Evolutionary conservation across 2,113 vertebrate species (phyloP).

Genomic region (Rhea americana): DNA sequence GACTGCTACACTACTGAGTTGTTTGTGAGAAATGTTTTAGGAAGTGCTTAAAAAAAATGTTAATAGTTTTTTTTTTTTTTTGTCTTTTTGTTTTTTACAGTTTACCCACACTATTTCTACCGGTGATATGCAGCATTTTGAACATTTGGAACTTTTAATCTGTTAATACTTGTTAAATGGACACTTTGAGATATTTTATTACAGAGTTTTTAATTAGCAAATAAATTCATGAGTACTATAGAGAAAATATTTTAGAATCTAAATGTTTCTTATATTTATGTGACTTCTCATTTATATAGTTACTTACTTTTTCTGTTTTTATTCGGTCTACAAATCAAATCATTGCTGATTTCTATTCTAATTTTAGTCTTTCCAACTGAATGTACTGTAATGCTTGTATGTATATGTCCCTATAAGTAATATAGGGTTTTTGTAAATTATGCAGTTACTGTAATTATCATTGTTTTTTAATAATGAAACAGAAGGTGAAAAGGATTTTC

Average conservation of each 20-base stretch:
- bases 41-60: background rate
- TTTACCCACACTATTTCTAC: slow-evolving; percentile 98
- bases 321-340: slow-evolving; percentile 73
- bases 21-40: background rate
- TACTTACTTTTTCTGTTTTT: slow-evolving; percentile 75
- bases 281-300: slow-evolving; percentile 82
- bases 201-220: slow-evolving; percentile 86
- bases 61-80: background rate
- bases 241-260: slow-evolving; percentile 88
- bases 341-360: slow-evolving; percentile 72
- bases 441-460: slow-evolving; percentile 81
- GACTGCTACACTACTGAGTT: slow-evolving; percentile 1
- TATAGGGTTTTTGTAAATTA: slow-evolving; percentile 83
- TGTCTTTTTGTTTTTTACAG: slow-evolving; percentile 67
- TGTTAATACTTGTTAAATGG: slow-evolving; percentile 78
- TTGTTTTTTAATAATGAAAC: slow-evolving; percentile 78
- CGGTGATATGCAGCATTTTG: slow-evolving; percentile 80
- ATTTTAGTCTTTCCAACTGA: slow-evolving; percentile 77
- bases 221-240: slow-evolving; percentile 81
- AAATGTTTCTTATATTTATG: slow-evolving; percentile 92
- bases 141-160: slow-evolving; percentile 71
- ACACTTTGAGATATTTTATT: slow-evolving; percentile 86
- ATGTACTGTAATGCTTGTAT: slow-evolving; percentile 83
- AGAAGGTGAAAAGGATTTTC: slow-evolving; percentile 72
- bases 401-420: slow-evolving; percentile 73